Base-by-base conservation (phyloP, 2,797 vertebrate species). In the Pygocentrus nattereri region DNA sequence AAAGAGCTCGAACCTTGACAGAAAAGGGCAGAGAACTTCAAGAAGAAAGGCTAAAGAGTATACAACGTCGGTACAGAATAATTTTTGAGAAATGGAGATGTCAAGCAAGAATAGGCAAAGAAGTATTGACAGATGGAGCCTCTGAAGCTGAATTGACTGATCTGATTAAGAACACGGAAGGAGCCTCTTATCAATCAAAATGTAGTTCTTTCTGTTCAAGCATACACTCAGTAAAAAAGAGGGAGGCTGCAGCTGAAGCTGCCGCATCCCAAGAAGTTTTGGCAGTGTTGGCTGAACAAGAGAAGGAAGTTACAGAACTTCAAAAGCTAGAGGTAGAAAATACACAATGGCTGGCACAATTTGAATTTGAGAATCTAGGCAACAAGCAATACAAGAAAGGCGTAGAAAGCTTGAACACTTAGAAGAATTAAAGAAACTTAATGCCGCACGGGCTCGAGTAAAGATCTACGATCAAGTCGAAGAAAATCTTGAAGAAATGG, bases 131-230 rank as follows among this genome's bases (percentile, higher is more conserved):
- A n/a, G 52, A 64, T 15, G 23, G 44, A 0, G 67, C 74, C 15
- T 83, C 77, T 0, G 0, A 84, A 8, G 78, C 73, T 0, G 70
- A 87, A 23, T 25, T 85, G 10, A 82, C 75, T 25, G 80, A 80
- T 8, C 68, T 84, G 3, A 82, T 69, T 67, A 41, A 73, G 3
- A 84, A 79, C 12, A 76, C 85, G 0, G 4, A 85, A 50, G 0
- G 1, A 5, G 73, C 52, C 13, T 73, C 81, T 16, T 21, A n/a
- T 56, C 38, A 18, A 65, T 84, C 56, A 56, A 80, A 56, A 54
- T 52, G 41, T 13, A 13, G 54, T 75, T 71, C 56, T 4, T 27
- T 7, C 3, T 64, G 61, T 3, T 50, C 61, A 27, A 75, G 65
- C 65, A 54, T 49, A 8, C n/a, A n/a, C n/a, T n/a, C n/a, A n/a